phyloP scores from a whole-genome alignment of 2,113 vertebrate species.

The Halichoeres trimaculatus region DNA sequence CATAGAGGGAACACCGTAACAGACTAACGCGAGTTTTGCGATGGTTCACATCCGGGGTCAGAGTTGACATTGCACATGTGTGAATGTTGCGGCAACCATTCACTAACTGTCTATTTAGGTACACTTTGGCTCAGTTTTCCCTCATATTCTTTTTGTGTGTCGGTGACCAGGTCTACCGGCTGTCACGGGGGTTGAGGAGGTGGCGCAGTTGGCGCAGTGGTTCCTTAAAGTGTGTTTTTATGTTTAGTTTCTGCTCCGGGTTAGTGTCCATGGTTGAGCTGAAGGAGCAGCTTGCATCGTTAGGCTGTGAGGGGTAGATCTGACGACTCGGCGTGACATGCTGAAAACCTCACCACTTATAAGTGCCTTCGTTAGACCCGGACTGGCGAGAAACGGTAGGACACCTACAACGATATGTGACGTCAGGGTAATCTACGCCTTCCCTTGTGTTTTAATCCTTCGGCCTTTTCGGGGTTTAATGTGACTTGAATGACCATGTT shows the following conservation, averaged over 20 bases:
- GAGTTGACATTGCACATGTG: slow-evolving; percentile 74
- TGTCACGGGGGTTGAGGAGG: not conserved
- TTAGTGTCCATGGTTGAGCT: slow-evolving; percentile 7
- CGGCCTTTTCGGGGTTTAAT: not conserved
- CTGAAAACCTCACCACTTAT: slow-evolving; percentile 47
- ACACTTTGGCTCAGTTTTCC: too few species aligned
- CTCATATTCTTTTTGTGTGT: not conserved
- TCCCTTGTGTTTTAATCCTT: not conserved
- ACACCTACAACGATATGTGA: not conserved
- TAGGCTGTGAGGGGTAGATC: not conserved
- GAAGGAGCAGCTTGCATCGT: not conserved
- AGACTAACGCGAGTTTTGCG: slow-evolving; percentile 60
- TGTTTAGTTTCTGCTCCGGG: not conserved
- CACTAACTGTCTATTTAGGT: not conserved
- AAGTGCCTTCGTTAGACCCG: slow-evolving; percentile 51
- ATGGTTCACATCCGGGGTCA: slow-evolving; percentile 65
- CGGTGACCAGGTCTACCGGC: fast-evolving
- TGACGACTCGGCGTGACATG: slow-evolving; percentile 65
- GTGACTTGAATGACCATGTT: not conserved
- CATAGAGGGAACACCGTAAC: not conserved
- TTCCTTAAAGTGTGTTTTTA: not conserved
- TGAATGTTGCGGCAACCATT: slow-evolving; percentile 7
- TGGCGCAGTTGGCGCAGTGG: not conserved
- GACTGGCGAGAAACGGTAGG: slow-evolving; percentile 64
- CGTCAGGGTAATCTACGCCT: not conserved